Conservation (phyloP, 2,113 vertebrate species). For the Copsychus sechellarum region DNA sequence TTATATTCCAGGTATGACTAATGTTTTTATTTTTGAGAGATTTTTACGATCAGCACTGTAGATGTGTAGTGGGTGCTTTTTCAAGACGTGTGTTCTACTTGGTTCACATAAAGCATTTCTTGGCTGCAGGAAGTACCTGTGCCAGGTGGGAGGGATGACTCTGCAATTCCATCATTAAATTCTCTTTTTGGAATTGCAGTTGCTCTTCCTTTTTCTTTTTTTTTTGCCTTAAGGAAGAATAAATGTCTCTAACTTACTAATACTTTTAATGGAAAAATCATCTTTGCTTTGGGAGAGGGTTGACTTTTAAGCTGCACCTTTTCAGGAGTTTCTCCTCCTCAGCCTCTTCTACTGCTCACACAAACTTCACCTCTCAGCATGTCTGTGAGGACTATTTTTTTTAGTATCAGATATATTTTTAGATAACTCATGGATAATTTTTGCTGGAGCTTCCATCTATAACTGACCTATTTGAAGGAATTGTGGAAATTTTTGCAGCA, state of each 20-base stretch:
- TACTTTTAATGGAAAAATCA: not conserved
- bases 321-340: not conserved
- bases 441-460: constrained; percentile 19
- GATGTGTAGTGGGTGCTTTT: not conserved
- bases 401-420: not conserved
- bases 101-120: not conserved
- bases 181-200: not conserved
- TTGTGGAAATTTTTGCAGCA: not conserved
- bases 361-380: not conserved
- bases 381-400: not conserved
- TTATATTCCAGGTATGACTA: not conserved
- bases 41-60: not conserved
- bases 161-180: not conserved
- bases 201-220: not conserved
- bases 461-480: constrained; percentile 41
- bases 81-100: fast-evolving
- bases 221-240: not conserved
- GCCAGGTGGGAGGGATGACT: not conserved
- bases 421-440: constrained; percentile 8
- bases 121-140: not conserved
- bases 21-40: not conserved
- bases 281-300: not conserved
- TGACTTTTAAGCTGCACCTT: not conserved
- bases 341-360: not conserved
- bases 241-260: not conserved